Base-by-base conservation (phyloP, 1,140 invertebrate genomes). In the Zaprionus kolodkinae region DNA sequence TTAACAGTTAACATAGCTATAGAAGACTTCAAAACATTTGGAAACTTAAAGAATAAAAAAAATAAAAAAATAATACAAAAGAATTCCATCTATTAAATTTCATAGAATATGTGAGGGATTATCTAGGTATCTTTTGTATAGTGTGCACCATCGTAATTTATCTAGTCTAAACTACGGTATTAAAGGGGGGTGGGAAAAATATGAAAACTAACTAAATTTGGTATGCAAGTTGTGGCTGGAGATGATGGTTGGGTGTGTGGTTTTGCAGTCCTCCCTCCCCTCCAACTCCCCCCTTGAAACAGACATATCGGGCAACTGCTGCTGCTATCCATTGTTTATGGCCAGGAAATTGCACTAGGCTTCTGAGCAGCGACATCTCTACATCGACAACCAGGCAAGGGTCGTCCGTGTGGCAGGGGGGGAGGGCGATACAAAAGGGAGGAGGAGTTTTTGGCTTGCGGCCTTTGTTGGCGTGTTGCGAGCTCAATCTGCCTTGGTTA, bases 281-380 rank as follows among this genome's bases (percentile, higher is more conserved):
- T n/a, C n/a, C n/a, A n/a, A n/a, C n/a, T n/a, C n/a, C n/a, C n/a
- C n/a, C n/a, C n/a, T n/a, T n/a, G 15, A 17, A 48, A 21, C 45
- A 11, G 45, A 2, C 52, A 30, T 13, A 55, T 27, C 52, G 52
- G 52, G 13, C 27, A 81, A 81, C 76, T 81, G 79, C 54, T 81
- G 81, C n/a, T 21, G 21, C 21, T 21, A 21, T 72, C 72, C 67
- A 81, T 77, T 81, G 78, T 81, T 81, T 73, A 55, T 55, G 52
- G 52, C 21, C 52, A 33, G 52, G 52, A 55, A 55, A 55, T 55
- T 55, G 25, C 52, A 30, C 25, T 30, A n/a, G 52, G 52, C 27
- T 33, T 30, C n/a, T 27, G 52, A 55, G 27, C 12, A 15, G n/a
- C 40, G n/a, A 45, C 40, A 15, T 45, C 2, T n/a, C 2, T n/a